These are phyloP conservation scores for Acronicta alni DNA, from an alignment of 2,888 invertebrate species.

Conservation along the genomic window DNA sequence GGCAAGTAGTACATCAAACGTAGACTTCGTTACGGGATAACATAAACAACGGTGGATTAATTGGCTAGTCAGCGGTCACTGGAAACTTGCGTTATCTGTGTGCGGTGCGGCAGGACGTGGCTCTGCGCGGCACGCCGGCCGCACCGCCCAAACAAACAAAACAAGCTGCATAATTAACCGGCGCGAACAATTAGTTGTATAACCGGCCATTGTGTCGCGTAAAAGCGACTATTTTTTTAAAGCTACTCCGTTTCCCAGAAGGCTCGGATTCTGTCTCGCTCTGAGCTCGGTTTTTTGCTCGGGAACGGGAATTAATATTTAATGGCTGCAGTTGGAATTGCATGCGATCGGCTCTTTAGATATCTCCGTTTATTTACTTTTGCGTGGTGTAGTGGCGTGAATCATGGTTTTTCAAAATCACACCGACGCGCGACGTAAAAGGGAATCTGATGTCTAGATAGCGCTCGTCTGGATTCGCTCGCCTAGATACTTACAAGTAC, in stretches of 20 bases:
- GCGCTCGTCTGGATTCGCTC: slow-evolving; percentile 46
- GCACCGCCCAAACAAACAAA: slow-evolving; percentile 72
- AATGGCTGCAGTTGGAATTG: slow-evolving; percentile 78
- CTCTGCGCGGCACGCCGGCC: slow-evolving; percentile 44
- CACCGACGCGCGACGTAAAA: slow-evolving; percentile 44
- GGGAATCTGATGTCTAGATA: slow-evolving; percentile 53
- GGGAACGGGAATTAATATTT: slow-evolving; percentile 80
- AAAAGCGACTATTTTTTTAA: slow-evolving; percentile 73
- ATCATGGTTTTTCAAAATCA: slow-evolving; percentile 59
- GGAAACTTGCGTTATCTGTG: slow-evolving; percentile 50
- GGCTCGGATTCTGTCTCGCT: slow-evolving; percentile 73
- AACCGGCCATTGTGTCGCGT: slow-evolving; percentile 81
- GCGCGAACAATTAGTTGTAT: slow-evolving; percentile 85
- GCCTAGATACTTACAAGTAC: slow-evolving; percentile 38
- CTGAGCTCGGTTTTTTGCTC: slow-evolving; percentile 73
- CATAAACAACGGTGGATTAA: slow-evolving; percentile 64
- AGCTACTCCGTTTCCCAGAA: slow-evolving; percentile 82
- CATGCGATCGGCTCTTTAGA: slow-evolving; percentile 75
- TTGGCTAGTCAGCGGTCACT: slow-evolving; percentile 62
- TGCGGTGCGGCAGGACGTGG: slow-evolving; percentile 35
- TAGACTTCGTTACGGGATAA: slow-evolving; percentile 49
- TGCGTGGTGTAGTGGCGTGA: slow-evolving; percentile 63
- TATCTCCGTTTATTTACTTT: slow-evolving; percentile 73
- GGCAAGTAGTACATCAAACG: slow-evolving; percentile 20
- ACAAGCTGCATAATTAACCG: slow-evolving; percentile 81